Conservation (phyloP, 1,140 invertebrate genomes). For the Monochamus saltuarius region DNA sequence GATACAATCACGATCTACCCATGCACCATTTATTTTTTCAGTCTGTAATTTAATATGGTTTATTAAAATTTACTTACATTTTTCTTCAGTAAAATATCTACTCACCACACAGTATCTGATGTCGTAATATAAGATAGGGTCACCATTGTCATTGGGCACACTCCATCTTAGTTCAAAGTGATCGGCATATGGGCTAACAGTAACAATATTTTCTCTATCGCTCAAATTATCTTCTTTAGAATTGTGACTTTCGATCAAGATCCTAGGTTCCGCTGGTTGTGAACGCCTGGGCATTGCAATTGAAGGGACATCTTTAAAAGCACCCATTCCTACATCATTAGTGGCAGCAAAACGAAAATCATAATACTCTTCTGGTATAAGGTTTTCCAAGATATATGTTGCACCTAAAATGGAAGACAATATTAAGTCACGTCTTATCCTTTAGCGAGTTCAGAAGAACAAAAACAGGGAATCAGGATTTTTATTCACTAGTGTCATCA, state of each 20-base stretch:
- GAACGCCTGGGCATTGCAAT: constrained; percentile 58
- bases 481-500: no score
- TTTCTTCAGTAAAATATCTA: constrained; percentile 26
- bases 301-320: constrained; percentile 58
- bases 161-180: constrained; percentile 80
- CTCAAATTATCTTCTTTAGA: constrained; percentile 28
- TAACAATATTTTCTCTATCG: constrained; percentile 44
- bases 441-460: no score
- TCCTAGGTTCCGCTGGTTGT: constrained; percentile 59
- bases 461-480: no score
- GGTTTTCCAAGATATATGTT: constrained; percentile 76
- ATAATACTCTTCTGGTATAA: constrained; percentile 78
- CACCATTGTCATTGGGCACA: constrained; percentile 82
- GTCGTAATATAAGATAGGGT: constrained; percentile 80
- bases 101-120: constrained; percentile 79
- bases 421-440: no score
- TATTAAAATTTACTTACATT: neutral
- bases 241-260: constrained; percentile 49
- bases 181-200: constrained; percentile 65
- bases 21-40: constrained; percentile 57
- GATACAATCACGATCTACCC: constrained; percentile 62
- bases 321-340: constrained; percentile 80
- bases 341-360: constrained; percentile 80
- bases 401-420: constrained; percentile 54
- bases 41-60: constrained; percentile 30